Base-by-base conservation (phyloP, 2,888 invertebrate species). In the Girardia tigrina region DNA sequence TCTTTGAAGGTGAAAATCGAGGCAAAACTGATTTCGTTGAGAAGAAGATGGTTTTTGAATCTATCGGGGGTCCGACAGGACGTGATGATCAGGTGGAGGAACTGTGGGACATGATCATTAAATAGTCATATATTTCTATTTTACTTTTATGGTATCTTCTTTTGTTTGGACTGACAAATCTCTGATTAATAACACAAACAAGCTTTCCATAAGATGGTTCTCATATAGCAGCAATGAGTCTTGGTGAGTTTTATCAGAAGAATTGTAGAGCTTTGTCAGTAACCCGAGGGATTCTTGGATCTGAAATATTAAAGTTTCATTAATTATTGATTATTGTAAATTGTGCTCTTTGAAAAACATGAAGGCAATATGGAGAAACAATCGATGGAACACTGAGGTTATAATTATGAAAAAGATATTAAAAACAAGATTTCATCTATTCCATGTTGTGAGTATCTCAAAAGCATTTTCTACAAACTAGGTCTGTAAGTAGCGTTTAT, bases 141-240 rank as follows among this genome's bases (percentile, higher is more conserved):
- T 70, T 12, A 70, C 70, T 70, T 70, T 23, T 70, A 36, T 36
- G 36, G 36, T 12, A 16, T 36, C 36, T 26, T 73, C 73, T 56
- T 76, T 78, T 72, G 27, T 74, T 28, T 29, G 71, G 42, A 2
- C 70, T 72, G 16, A 71, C 69, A 26, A 28, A 26, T n/a, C 69
- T 75, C 12, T 72, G n/a, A 29, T 74, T 72, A 69, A 29, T 72
- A 88, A 84, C 71, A 86, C 86, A 79, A 88, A 88, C 23, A 88
- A 81, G 72, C 87, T 82, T 80, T 88, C 88, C 0, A 87, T 87
- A 36, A 86, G 85, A 73, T 86, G 86, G 0, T 87, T 87, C 77
- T 88, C 88, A 79, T 87, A 88, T 78, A 88, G 79, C n/a, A 88
- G 81, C 28, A 88, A 80, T 78, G 86, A 87, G 79, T 88, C 83